Conservation (phyloP, 2,888 invertebrate species). For the Acheta domesticus region DNA sequence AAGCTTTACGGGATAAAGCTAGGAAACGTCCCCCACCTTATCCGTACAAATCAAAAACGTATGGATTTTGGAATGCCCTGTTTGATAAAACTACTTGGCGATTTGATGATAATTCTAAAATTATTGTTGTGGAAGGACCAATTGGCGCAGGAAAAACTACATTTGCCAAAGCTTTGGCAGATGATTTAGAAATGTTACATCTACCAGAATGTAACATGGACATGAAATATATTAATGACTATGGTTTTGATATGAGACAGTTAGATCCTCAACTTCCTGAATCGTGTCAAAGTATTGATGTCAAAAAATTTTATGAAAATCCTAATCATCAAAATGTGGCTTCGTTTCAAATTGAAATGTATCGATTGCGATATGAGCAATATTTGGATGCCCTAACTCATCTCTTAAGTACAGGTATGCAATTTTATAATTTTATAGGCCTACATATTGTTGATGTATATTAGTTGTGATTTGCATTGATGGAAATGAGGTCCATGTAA, state of each 20-base stretch:
- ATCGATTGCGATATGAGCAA: slow-evolving; percentile 58
- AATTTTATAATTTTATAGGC: too few species aligned
- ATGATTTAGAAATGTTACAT: slow-evolving; percentile 81
- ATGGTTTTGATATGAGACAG: slow-evolving; percentile 75
- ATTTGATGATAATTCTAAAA: slow-evolving; percentile 73
- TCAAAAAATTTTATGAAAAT: slow-evolving; percentile 67
- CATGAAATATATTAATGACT: slow-evolving; percentile 64
- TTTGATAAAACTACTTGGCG: slow-evolving; percentile 63
- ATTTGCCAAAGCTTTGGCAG: slow-evolving; percentile 78
- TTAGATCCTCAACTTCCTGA: slow-evolving; percentile 70
- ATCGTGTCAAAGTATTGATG: slow-evolving; percentile 67
- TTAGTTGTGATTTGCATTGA: too few species aligned
- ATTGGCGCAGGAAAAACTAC: slow-evolving; percentile 77
- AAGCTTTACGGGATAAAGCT: slow-evolving; percentile 54
- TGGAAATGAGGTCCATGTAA: too few species aligned
- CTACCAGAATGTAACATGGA: slow-evolving; percentile 79
- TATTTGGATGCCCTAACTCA: slow-evolving; percentile 86
- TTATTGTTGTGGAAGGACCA: slow-evolving; percentile 89
- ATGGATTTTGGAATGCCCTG: slow-evolving; percentile 48
- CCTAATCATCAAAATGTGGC: slow-evolving; percentile 65
- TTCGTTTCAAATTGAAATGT: slow-evolving; percentile 70
- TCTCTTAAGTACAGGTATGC: slow-evolving; percentile 74
- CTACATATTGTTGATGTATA: too few species aligned
- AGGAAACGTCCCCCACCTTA: slow-evolving; percentile 66
- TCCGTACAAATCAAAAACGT: slow-evolving; percentile 67